Conservation (phyloP, 2,888 invertebrate genomes). For the Lasius platythorax region DNA sequence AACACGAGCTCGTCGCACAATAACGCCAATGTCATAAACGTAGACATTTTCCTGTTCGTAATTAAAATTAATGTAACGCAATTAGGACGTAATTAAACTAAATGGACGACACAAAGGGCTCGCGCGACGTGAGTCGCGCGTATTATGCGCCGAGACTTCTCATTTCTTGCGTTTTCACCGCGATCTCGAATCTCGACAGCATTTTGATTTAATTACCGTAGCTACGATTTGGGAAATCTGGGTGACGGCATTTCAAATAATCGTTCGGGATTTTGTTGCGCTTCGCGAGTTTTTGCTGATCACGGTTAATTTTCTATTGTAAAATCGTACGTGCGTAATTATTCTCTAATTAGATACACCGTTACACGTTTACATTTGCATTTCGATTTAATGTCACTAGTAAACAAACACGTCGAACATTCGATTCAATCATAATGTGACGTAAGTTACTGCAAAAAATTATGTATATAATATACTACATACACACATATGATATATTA, state of each 20-base stretch:
- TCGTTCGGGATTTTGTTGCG: neutral
- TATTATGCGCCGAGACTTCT: constrained; percentile 50
- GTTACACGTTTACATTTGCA: constrained; percentile 29
- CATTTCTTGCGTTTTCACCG: constrained; percentile 51
- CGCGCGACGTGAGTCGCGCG: constrained; percentile 55
- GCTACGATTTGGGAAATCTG: constrained; percentile 32
- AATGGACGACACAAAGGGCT: constrained; percentile 69
- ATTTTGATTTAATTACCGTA: constrained; percentile 28
- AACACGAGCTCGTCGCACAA: constrained; percentile 47
- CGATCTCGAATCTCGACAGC: constrained; percentile 19
- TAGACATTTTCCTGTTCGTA: constrained; percentile 58
- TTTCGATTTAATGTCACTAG: constrained; percentile 45
- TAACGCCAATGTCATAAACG: constrained; percentile 46
- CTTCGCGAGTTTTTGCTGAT: constrained; percentile 8
- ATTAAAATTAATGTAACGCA: constrained; percentile 73
- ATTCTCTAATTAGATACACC: constrained; percentile 27
- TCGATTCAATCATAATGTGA: neutral
- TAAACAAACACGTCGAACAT: constrained; percentile 22
- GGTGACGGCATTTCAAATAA: constrained; percentile 5
- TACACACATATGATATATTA: neutral
- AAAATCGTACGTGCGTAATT: constrained; percentile 28
- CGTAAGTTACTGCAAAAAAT: constrained; percentile 8
- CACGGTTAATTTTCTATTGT: constrained; percentile 22
- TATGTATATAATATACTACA: neutral
- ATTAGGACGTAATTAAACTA: constrained; percentile 71